Base-by-base conservation (phyloP, 2,113 vertebrate genomes). In the Sinocyclocheilus maitianheensis region DNA sequence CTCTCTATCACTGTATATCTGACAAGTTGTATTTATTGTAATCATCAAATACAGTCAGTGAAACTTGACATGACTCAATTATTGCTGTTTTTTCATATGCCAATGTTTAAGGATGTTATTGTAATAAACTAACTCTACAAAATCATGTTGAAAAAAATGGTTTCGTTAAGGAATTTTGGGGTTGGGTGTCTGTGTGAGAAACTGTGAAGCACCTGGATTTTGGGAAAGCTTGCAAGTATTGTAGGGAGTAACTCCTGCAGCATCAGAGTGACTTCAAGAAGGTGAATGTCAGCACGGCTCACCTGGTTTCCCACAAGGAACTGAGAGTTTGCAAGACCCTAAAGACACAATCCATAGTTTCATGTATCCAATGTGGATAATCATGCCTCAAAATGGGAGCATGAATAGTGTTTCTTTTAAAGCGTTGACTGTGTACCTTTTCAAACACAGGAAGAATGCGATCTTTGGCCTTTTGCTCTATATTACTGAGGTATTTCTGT, bases 401-500 rank as follows among this genome's bases (percentile, higher is more conserved):
- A 55, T 63, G 14, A 37, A 8, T 3, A 20, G 58, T 60, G 2
- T 60, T 60, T 9, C 20, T 22, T 60, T 22, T 22, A 60, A 22
- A 9, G 58, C 0, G 58, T 60, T 20, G 0, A n/a, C 20, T 0
- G 58, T 51, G 5, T 55, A 97, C 97, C 96, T 97, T 97, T 91
- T 98, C 97, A 91, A 94, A 97, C 79, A 96, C 95, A 5, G 97
- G 96, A 34, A 98, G 93, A 85, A 95, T 96, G 85, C 96, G 94
- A 14, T 90, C 92, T 37, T 89, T 95, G 75, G 95, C 95, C 91
- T 90, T 97, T 5, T 76, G 90, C 5, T 95, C 74, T 51, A 97
- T 90, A 5, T 87, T 85, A 0, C 93, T 89, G 79, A 97, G 81
- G 40, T 94, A 94, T 83, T 89, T 83, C 48, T 95, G 89, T 62